Conservation (phyloP, 2,113 vertebrate species). For the Antennarius striatus region DNA sequence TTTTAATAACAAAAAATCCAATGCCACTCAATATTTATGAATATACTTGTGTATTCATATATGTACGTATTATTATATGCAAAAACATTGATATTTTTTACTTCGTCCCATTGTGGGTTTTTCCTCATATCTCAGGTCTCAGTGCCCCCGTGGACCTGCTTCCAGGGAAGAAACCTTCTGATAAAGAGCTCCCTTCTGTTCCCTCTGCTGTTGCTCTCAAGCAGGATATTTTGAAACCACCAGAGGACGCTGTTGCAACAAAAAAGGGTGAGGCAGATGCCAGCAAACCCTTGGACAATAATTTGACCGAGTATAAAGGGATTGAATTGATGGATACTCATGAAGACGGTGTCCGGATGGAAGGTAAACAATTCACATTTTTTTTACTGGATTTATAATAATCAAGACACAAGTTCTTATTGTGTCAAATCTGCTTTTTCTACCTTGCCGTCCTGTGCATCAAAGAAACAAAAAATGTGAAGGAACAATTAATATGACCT, state of each 20-base stretch:
- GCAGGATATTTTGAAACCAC: constrained; percentile 20
- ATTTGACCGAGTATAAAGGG: constrained; percentile 40
- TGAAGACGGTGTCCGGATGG: constrained; percentile 40
- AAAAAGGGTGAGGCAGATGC: constrained; percentile 16
- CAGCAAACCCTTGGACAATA: constrained; percentile 24
- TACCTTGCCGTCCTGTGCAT: background rate
- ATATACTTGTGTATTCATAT: background rate
- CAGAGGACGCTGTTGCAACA: constrained; percentile 20
- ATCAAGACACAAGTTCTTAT: background rate
- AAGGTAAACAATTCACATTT: constrained; percentile 29
- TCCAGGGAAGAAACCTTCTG: constrained; percentile 20
- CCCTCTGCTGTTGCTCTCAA: constrained; percentile 17
- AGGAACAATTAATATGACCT: background rate
- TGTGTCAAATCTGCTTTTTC: background rate
- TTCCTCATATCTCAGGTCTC: background rate
- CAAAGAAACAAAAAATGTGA: background rate
- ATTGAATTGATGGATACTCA: constrained; percentile 57
- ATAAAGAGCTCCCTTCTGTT: constrained; percentile 22
- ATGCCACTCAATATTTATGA: background rate
- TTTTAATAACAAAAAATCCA: background rate
- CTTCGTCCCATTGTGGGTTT: background rate
- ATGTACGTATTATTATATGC: background rate
- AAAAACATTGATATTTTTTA: background rate
- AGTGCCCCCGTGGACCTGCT: constrained; percentile 1
- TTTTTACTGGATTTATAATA: background rate